Conservation (phyloP, 2,113 vertebrate genomes). For the Vombatus ursinus region DNA sequence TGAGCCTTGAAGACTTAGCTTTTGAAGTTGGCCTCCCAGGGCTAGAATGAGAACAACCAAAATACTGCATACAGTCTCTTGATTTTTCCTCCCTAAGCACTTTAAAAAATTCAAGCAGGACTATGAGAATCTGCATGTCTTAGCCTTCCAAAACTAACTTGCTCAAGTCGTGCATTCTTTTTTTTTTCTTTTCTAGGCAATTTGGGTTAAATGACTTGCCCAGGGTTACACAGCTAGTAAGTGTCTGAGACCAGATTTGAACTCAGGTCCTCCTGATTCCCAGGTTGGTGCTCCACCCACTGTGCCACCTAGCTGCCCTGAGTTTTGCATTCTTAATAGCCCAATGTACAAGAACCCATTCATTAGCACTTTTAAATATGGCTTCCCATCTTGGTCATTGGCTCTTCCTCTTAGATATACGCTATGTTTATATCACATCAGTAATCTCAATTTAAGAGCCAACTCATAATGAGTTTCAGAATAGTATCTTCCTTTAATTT, state of each 20-base stretch:
- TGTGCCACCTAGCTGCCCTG: constrained; percentile 12
- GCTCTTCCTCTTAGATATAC: constrained; percentile 38
- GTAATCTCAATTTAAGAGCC: constrained; percentile 34
- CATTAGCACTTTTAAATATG: constrained; percentile 61
- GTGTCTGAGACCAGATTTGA: too few species aligned
- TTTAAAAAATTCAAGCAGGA: background rate
- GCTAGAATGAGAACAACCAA: constrained; percentile 50
- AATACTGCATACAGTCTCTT: constrained; percentile 39
- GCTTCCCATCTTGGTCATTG: constrained; percentile 7
- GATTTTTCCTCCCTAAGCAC: background rate
- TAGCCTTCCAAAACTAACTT: constrained; percentile 42
- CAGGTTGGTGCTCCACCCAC: too few species aligned
- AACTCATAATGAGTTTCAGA: background rate
- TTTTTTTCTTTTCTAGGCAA: too few species aligned
- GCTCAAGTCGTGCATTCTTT: constrained; percentile 43
- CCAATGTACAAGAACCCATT: constrained; percentile 32
- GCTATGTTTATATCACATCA: background rate
- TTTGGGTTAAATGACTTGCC: too few species aligned
- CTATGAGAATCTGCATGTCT: background rate
- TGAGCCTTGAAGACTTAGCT: constrained; percentile 72
- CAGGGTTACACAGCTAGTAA: too few species aligned
- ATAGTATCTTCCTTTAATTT: background rate
- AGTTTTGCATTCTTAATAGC: constrained; percentile 34
- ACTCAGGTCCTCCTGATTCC: too few species aligned
- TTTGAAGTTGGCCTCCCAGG: constrained; percentile 77